phyloP scores from a whole-genome alignment of 2,888 invertebrate genomes.

The Odontothrips loti region DNA sequence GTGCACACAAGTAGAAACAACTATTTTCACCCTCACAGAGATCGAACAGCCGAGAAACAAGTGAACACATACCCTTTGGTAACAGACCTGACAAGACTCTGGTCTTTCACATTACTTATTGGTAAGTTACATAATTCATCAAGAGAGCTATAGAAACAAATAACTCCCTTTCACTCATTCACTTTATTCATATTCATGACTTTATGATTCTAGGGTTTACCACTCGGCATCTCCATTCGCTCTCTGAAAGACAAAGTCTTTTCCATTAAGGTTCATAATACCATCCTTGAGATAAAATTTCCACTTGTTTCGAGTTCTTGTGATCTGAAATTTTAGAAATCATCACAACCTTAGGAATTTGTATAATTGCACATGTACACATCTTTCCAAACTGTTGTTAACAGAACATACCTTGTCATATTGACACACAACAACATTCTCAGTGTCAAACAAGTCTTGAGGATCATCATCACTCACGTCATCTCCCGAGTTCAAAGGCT shows the following conservation, averaged over 20 bases:
- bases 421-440: constrained; percentile 99
- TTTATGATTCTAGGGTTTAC: constrained; percentile 53
- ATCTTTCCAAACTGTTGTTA: constrained; percentile 8
- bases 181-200: neutral
- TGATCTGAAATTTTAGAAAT: constrained; percentile 64
- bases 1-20: neutral
- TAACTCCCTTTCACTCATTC: neutral
- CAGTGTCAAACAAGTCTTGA: constrained; percentile 93
- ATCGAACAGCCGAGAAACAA: constrained; percentile 7
- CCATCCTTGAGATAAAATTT: constrained; percentile 99
- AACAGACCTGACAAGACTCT: constrained; percentile 17
- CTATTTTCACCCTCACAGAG: neutral
- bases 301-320: constrained; percentile 97
- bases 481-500: constrained; percentile 93
- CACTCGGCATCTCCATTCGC: constrained; percentile 99
- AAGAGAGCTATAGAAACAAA: neutral
- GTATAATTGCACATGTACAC: neutral
- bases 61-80: constrained; percentile 21
- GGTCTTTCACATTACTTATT: constrained; percentile 8
- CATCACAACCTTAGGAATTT: constrained; percentile 33
- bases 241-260: constrained; percentile 98
- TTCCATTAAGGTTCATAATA: constrained; percentile 97
- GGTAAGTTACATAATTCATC: neutral
- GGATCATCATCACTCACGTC: constrained; percentile 97
- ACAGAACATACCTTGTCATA: constrained; percentile 80